Base-by-base conservation (phyloP, 2,797 vertebrate species). In the Peromyscus melanophrys region DNA sequence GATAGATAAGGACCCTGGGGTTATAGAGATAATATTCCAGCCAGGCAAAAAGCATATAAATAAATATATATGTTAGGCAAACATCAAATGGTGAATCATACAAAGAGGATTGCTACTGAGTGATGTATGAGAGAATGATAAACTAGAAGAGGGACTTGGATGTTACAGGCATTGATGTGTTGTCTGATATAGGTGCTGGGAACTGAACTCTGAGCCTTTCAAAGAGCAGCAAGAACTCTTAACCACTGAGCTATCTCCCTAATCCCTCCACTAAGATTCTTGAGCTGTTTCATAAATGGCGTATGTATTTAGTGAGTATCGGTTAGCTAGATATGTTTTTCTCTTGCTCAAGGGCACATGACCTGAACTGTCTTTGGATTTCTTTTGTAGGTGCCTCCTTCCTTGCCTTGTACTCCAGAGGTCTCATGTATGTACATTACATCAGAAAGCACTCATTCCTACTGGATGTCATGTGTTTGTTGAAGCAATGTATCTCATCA, bases 1-100 rank as follows among this genome's bases (percentile, higher is more conserved):
- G 65, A 90, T 29, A 78, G 92, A 95, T 59, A 95, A 91, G 69
- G 57, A 57, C 71, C 19, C 87, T 61, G 25, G 13, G 55, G 73
- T 90, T 59, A n/a, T 2, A 59, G 80, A 89, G 61, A 82, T 86
- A 34, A 49, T 61, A 75, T 52, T 78, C n/a, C n/a, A 93, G 46
- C 1, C 17, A 57, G 4, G 37, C 37, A 80, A 94, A 86, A 5
- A n/a, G 83, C 95, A 67, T 85, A 83, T 67, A 89, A 63, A 55
- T 55, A 55, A 31, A 95, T 23, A 49, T 13, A 52, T 52, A 55
- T 14, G 52, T 63, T 63, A 82, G 43, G 73, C 34, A 76, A 65
- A 83, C 59, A 78, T 77, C 65, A 67, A 46, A 83, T 49, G 73
- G 14, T n/a, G 25, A 59, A 37, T 43, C 46, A 94, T 76, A 76